These are phyloP conservation scores for Anisognathus igniventris DNA, from an alignment of 2,797 vertebrate genomes.

Conservation along the genomic window DNA sequence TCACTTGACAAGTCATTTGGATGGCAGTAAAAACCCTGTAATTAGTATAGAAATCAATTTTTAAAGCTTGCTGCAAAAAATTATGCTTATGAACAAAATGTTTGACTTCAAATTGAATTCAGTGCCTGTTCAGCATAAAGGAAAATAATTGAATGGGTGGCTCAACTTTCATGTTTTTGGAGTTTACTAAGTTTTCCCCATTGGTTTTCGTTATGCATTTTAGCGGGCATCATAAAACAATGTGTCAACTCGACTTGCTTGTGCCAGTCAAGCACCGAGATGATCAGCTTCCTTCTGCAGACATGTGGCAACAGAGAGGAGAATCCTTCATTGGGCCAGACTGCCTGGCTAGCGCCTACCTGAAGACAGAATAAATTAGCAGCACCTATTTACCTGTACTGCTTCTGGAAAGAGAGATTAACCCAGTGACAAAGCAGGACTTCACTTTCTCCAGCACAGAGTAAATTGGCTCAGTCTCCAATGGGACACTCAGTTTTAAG, in stretches of 20 bases:
- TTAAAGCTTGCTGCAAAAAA: conserved; percentile 26
- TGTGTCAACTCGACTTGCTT: not conserved
- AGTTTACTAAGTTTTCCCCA: not conserved
- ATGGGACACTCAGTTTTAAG: not conserved
- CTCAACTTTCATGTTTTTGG: not conserved
- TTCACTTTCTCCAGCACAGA: not conserved
- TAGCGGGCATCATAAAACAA: not conserved
- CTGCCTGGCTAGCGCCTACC: not conserved
- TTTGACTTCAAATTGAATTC: conserved; percentile 2
- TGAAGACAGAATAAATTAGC: not conserved
- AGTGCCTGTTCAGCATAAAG: not conserved
- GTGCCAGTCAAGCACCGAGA: not conserved
- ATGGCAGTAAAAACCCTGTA: not conserved
- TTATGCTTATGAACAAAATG: not conserved
- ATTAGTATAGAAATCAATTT: not conserved
- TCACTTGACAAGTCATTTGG: not conserved
- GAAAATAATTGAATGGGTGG: not conserved
- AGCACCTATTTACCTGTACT: not conserved
- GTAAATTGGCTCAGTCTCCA: not conserved
- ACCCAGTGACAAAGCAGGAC: not conserved
- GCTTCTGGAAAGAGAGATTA: not conserved
- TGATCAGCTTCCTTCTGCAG: not conserved
- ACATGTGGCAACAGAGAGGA: not conserved
- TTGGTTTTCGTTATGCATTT: not conserved
- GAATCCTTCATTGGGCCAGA: not conserved